phyloP scores from a whole-genome alignment of 2,113 vertebrate species.

The Marcusenius ussheri region DNA sequence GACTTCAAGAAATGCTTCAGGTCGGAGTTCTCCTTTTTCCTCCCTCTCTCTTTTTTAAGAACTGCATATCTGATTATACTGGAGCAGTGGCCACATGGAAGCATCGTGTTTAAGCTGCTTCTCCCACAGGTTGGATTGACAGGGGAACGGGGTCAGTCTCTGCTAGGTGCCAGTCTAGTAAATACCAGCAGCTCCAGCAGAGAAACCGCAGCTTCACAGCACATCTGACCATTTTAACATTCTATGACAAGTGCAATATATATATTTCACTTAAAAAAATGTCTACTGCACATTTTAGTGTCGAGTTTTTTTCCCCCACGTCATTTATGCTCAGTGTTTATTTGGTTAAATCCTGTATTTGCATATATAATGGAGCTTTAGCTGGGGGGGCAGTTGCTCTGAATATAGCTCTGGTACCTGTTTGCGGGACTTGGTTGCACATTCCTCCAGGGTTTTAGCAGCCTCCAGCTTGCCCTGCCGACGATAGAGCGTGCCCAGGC shows the following conservation, averaged over 20 bases:
- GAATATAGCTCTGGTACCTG: conserved; percentile 56
- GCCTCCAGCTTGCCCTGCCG: conserved; percentile 86
- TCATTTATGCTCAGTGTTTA: not conserved
- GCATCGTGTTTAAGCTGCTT: not conserved
- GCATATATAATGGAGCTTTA: not conserved
- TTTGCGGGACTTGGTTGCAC: conserved; percentile 74
- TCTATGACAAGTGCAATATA: not conserved
- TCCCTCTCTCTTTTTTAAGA: not conserved
- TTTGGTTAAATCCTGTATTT: not conserved
- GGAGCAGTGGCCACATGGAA: not conserved
- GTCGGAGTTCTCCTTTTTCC: not conserved
- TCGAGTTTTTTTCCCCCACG: not conserved
- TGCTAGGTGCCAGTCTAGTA: not conserved
- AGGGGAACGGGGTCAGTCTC: not conserved
- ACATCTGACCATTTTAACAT: not conserved
- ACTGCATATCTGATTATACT: not conserved
- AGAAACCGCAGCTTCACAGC: not conserved
- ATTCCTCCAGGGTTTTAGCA: conserved; percentile 77
- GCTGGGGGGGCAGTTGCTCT: not conserved
- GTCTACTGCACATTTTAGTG: not conserved
- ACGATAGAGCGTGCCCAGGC: conserved; percentile 76
- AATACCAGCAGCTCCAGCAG: not conserved
- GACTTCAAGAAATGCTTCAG: not conserved
- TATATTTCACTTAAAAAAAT: not conserved
- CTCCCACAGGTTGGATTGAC: not conserved